Base-by-base conservation (phyloP, 2,888 invertebrate species). In the Boloria selene region DNA sequence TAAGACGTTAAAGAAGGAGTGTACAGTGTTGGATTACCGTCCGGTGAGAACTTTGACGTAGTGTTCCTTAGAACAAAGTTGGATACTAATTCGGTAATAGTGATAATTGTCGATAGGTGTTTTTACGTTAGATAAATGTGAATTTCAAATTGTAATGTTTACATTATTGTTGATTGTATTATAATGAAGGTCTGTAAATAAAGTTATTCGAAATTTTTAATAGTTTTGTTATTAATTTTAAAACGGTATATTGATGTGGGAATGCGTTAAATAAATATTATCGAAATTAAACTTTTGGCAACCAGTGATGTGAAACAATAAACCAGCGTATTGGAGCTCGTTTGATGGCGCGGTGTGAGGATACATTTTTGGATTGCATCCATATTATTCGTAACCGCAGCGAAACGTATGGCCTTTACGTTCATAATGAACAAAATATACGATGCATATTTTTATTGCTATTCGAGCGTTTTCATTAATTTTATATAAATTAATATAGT, bases 151-250 rank as follows among this genome's bases (percentile, higher is more conserved):
- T 81, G 84, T 87, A 85, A 85, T 79, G 80, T 88, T 86, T 86
- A 85, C 87, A 79, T 75, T 85, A 86, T 90, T 90, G 91, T 92
- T 92, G 87, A 91, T 86, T 91, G 91, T 92, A 88, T 89, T 90
- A 90, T 90, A 90, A 90, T 89, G 88, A 89, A 90, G 82, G 79
- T 84, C 79, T 92, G 90, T 91, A 92, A 90, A 91, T 92, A 92
- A 91, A 92, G 90, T 92, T 92, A 90, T 85, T 79, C 84, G 88
- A 82, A 79, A 88, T 90, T 89, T 88, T 84, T 74, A 74, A 70
- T 49, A 47, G 68, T 79, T 82, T 83, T 53, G 76, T 76, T 79
- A 49, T 70, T 53, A 64, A 45, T 60, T 65, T 38, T 38, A 42
- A 66, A 58, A 66, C 47, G 63, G 14, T 22, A 22, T 56, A 56